A percentile compares a stretch with the other conserved stretches of the same genome.
phyloP scores from a whole-genome alignment of 2,888 invertebrate species.

The Drosophila kanekoi region DNA sequence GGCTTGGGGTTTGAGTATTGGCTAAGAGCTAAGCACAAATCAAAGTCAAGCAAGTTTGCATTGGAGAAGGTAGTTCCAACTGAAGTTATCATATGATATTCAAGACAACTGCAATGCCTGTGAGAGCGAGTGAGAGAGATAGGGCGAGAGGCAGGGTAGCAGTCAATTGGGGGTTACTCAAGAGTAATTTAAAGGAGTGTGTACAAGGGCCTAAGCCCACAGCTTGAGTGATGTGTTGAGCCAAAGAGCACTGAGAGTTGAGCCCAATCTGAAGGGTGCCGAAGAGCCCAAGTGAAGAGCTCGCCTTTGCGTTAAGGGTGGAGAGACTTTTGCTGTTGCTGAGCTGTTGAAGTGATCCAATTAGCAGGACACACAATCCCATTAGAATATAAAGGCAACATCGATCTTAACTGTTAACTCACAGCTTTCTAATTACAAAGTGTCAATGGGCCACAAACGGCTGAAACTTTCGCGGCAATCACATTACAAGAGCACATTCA shows the following conservation, averaged over 20 bases:
- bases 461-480: slow-evolving; percentile 35
- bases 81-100: slow-evolving; percentile 30
- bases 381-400: slow-evolving; percentile 18
- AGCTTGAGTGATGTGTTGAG: slow-evolving; percentile 56
- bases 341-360: slow-evolving; percentile 60
- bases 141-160: slow-evolving; percentile 11
- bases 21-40: slow-evolving; percentile 57
- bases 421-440: slow-evolving; percentile 22
- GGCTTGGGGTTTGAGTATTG: slow-evolving; percentile 2
- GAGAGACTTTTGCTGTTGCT: slow-evolving; percentile 18
- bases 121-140: neutral
- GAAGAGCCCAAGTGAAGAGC: slow-evolving; percentile 27
- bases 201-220: neutral
- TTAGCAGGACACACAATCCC: slow-evolving; percentile 53
- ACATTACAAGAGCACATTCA: slow-evolving; percentile 17
- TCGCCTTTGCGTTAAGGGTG: slow-evolving; percentile 12
- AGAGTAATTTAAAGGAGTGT: slow-evolving; percentile 10
- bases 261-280: slow-evolving; percentile 33
- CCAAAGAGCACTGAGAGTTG: slow-evolving; percentile 51
- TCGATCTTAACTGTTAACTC: slow-evolving; percentile 10
- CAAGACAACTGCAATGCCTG: slow-evolving; percentile 14
- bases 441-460: slow-evolving; percentile 39
- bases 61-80: slow-evolving; percentile 52
- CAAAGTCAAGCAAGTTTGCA: slow-evolving; percentile 69
- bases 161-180: slow-evolving; percentile 37